phyloP scores from a whole-genome alignment of 2,797 vertebrate genomes.

The Enteromius radiatus region DNA sequence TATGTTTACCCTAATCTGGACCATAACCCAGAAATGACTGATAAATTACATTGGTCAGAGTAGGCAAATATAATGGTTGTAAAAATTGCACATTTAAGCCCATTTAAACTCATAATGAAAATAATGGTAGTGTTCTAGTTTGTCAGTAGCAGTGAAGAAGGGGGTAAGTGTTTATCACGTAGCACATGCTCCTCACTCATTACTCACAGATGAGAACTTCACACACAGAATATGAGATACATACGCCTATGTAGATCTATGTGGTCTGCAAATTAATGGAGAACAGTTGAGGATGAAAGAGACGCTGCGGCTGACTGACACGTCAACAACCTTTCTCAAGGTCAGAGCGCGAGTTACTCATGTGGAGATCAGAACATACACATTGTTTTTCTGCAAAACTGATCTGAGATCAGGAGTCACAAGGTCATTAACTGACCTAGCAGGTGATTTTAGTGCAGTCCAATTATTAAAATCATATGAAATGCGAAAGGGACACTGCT shows the following conservation, averaged over 20 bases:
- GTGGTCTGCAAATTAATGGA: conserved; percentile 5
- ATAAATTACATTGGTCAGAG: background rate
- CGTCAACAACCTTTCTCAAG: background rate
- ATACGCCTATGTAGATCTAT: background rate
- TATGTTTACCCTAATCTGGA: background rate
- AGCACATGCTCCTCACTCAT: background rate
- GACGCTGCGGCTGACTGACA: background rate
- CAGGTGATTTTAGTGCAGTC: background rate
- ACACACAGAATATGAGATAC: conserved; percentile 3
- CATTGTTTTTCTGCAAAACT: background rate
- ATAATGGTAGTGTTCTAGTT: background rate
- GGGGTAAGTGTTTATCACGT: background rate
- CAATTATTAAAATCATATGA: background rate
- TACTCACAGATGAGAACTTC: background rate
- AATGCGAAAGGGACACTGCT: background rate
- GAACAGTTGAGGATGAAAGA: conserved; percentile 3
- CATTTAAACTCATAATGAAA: background rate
- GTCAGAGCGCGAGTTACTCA: background rate
- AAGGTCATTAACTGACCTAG: background rate
- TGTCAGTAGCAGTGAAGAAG: background rate
- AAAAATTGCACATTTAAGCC: background rate
- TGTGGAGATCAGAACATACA: background rate
- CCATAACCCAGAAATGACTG: background rate
- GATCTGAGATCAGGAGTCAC: background rate
- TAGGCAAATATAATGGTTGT: background rate